These are phyloP conservation scores for Drosophila arizonae DNA, from an alignment of 1,140 invertebrate species.

Conservation along the genomic window DNA sequence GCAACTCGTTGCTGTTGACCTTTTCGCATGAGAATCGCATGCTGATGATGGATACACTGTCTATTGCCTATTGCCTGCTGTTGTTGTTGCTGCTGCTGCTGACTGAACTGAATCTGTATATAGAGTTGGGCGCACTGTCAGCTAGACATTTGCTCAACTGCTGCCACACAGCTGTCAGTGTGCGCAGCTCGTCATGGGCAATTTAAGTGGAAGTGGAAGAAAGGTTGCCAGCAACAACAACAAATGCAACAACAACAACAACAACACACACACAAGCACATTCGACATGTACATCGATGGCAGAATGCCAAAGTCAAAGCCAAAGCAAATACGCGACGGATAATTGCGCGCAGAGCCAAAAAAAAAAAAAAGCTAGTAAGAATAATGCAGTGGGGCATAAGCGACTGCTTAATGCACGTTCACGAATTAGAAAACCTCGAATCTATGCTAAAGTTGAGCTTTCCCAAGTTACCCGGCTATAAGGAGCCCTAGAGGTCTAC, in stretches of 20 bases:
- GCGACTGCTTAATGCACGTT: neutral
- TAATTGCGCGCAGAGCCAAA: constrained; percentile 47
- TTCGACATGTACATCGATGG: constrained; percentile 36
- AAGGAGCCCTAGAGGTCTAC: too few relatives aligned
- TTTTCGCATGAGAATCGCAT: constrained; percentile 76
- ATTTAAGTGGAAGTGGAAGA: constrained; percentile 73
- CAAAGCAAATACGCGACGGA: constrained; percentile 50
- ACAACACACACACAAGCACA: constrained; percentile 20
- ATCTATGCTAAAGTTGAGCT: too few relatives aligned
- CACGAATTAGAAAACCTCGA: neutral
- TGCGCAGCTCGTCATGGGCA: constrained; percentile 74
- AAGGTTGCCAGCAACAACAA: constrained; percentile 38
- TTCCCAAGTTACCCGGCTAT: too few relatives aligned
- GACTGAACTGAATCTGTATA: constrained; percentile 42
- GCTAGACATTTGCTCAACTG: constrained; percentile 47
- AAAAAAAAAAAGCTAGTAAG: constrained; percentile 20
- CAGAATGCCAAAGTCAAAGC: constrained; percentile 44
- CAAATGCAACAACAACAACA: neutral
- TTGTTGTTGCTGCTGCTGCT: constrained; percentile 27
- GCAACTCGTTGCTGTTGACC: constrained; percentile 62
- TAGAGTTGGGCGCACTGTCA: constrained; percentile 40
- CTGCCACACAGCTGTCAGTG: constrained; percentile 63
- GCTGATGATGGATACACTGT: constrained; percentile 73
- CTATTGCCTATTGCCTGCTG: constrained; percentile 1
- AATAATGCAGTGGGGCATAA: neutral